These are phyloP conservation scores for Microtus montanus DNA, from an alignment of 2,113 vertebrate genomes.

Conservation along the genomic window DNA sequence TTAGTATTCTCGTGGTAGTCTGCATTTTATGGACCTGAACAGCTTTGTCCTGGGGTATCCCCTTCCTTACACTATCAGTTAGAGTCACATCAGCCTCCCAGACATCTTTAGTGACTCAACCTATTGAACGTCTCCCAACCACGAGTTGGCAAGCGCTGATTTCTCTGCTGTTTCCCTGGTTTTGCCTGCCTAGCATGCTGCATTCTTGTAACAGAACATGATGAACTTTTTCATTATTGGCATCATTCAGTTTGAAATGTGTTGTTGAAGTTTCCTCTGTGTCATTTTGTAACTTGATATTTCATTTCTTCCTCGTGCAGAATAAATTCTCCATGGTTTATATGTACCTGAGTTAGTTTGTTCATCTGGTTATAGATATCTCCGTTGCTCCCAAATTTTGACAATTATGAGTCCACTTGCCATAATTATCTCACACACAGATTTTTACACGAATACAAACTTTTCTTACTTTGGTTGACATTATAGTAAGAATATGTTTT, in stretches of 20 bases:
- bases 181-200: slow-evolving; percentile 15
- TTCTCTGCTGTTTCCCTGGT: not conserved
- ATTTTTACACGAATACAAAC: slow-evolving; percentile 27
- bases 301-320: slow-evolving; percentile 29
- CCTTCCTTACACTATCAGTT: not conserved
- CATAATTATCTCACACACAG: slow-evolving; percentile 12
- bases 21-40: not conserved
- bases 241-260: slow-evolving; percentile 26
- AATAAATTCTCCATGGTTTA: slow-evolving; percentile 25
- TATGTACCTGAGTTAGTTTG: not conserved
- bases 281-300: slow-evolving; percentile 39
- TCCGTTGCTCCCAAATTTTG: slow-evolving; percentile 39
- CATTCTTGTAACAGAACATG: not conserved
- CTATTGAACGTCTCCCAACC: not conserved
- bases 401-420: slow-evolving; percentile 46
- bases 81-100: not conserved
- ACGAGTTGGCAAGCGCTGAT: not conserved
- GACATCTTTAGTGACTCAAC: not conserved
- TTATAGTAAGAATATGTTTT: not conserved
- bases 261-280: not conserved
- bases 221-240: not conserved
- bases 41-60: not conserved
- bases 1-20: not conserved
- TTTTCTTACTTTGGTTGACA: slow-evolving; percentile 22
- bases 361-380: slow-evolving; percentile 26